Percentiles rank a stretch among this genome's conserved stretches.
Evolutionary conservation across 2,888 invertebrate genomes (phyloP).

Genomic region (Julus scandinavius): DNA sequence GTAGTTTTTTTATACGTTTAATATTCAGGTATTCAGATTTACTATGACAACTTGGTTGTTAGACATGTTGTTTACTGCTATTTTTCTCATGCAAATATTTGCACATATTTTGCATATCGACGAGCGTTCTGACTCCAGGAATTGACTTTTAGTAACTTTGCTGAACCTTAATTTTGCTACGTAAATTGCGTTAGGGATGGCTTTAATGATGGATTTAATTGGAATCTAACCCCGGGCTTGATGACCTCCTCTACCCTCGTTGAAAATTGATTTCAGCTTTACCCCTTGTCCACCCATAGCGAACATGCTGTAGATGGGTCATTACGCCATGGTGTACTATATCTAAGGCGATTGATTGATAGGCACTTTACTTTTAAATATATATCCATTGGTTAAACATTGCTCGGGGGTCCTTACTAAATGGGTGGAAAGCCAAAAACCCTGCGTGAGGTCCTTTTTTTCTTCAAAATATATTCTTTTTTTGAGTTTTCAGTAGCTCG

Average conservation of each 20-base stretch:
- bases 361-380: background rate
- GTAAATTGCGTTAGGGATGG: background rate
- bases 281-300: constrained; percentile 23
- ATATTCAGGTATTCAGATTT: no score
- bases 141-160: background rate
- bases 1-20: no score
- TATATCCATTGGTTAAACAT: constrained; percentile 3
- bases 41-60: no score
- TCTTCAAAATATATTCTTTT: background rate
- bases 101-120: background rate
- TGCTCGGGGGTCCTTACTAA: constrained; percentile 38
- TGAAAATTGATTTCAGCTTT: constrained; percentile 4
- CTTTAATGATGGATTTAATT: constrained; percentile 20
- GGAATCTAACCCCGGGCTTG: background rate
- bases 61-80: no score
- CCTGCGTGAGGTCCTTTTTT: constrained; percentile 17
- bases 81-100: no score
- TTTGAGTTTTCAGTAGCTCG: background rate
- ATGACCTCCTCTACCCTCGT: constrained; percentile 14
- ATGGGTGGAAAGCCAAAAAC: constrained; percentile 4
- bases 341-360: constrained; percentile 25
- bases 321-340: background rate
- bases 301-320: constrained; percentile 9
- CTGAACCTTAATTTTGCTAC: background rate
- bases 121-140: background rate